Evolutionary conservation across 2,797 vertebrate genomes (phyloP).

Genomic region (Myripristis murdjan): DNA sequence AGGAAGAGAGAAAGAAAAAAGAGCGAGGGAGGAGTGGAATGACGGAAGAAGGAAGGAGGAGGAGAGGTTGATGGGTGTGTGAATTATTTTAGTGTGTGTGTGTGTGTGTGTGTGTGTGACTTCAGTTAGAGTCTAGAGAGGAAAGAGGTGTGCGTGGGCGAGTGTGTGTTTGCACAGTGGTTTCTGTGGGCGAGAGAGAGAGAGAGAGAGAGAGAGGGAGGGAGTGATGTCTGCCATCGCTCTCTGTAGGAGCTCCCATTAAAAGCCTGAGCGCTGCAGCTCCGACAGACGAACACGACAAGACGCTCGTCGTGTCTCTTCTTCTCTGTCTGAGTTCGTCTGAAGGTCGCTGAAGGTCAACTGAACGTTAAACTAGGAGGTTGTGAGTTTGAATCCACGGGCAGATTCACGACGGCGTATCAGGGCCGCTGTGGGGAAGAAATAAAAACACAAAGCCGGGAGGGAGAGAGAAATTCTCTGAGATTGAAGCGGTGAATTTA

Average conservation of each 20-base stretch:
- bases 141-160: conserved; percentile 28
- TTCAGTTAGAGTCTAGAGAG: neutral
- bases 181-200: conserved; percentile 48
- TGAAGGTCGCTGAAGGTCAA: neutral
- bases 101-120: neutral
- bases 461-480: too few species aligned
- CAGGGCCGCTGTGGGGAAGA: too few species aligned
- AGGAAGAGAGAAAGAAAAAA: neutral
- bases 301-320: too few species aligned
- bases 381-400: too few species aligned
- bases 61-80: too few species aligned
- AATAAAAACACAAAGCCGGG: too few species aligned
- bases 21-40: neutral
- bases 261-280: conserved; percentile 13
- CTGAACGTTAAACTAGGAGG: too few species aligned
- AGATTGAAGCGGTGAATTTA: too few species aligned
- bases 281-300: too few species aligned
- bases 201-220: conserved; percentile 15
- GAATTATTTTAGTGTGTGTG: neutral
- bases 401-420: too few species aligned
- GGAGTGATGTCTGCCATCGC: conserved; percentile 45
- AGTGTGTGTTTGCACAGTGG: conserved; percentile 39
- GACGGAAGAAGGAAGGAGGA: too few species aligned
- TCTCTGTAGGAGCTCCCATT: conserved; percentile 21
- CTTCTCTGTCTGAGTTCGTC: too few species aligned